Percentiles rank a stretch among this genome's conserved stretches.
Conservation (phyloP, 2,113 vertebrate genomes). For the Antechinus flavipes region DNA sequence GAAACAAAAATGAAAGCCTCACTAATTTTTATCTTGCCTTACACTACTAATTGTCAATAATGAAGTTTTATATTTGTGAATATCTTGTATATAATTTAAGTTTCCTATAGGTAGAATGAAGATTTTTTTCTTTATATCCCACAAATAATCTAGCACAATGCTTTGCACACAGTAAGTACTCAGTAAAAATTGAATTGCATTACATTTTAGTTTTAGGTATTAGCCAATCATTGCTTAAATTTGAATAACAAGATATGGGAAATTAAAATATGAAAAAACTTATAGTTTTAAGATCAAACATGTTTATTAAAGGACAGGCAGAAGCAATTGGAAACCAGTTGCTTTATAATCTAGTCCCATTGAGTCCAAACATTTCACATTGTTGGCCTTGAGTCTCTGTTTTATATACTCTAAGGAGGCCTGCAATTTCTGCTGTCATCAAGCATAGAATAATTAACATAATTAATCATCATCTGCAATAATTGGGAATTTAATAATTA, state of each 20-base stretch:
- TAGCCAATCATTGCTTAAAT: background rate
- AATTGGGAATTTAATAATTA: too few species aligned
- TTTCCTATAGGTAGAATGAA: background rate
- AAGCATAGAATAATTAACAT: too few species aligned
- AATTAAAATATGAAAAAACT: background rate
- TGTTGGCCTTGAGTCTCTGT: background rate
- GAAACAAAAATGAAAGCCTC: background rate
- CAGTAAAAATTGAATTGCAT: background rate
- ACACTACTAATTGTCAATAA: background rate
- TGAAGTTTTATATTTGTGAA: background rate
- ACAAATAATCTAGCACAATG: background rate
- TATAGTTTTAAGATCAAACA: background rate
- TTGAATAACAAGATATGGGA: background rate
- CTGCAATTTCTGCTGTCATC: too few species aligned
- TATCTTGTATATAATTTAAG: background rate
- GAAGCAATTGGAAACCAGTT: background rate
- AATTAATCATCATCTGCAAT: too few species aligned
- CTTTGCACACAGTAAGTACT: background rate
- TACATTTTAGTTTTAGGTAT: background rate
- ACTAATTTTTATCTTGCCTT: background rate
- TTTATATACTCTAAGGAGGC: background rate
- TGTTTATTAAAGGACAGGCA: background rate
- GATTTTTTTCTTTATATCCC: background rate
- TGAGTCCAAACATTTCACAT: background rate
- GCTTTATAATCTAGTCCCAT: background rate